Conservation (phyloP, 1,140 invertebrate genomes). For the Neomicropteryx cornuta region DNA sequence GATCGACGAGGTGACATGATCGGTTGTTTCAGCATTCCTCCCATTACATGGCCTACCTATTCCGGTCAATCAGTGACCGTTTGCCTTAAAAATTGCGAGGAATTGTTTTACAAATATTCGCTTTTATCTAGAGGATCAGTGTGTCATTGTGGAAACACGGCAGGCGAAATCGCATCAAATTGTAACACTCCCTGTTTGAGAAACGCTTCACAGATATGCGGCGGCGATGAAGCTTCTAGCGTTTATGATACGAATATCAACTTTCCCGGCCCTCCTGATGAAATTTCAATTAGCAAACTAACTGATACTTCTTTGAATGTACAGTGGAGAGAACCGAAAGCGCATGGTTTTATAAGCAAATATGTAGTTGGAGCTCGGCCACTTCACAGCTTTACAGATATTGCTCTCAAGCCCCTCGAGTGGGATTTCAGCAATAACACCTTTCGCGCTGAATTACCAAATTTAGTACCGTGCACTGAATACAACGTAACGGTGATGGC, state of each 20-base stretch:
- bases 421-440: conserved; percentile 39
- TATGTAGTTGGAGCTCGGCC: conserved; percentile 37
- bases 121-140: conserved; percentile 32
- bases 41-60: conserved; percentile 19
- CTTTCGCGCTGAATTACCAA: conserved; percentile 39
- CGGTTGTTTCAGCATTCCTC: conserved; percentile 8
- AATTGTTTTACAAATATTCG: conserved; percentile 33
- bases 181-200: conserved; percentile 38
- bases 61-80: conserved; percentile 32
- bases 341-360: conserved; percentile 28
- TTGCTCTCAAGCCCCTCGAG: conserved; percentile 22
- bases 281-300: conserved; percentile 31
- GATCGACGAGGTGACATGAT: conserved; percentile 7
- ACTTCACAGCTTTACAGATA: conserved; percentile 33
- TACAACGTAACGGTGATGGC: conserved; percentile 61
- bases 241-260: conserved; percentile 39
- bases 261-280: conserved; percentile 32
- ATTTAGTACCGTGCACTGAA: conserved; percentile 57
- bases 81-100: conserved; percentile 31
- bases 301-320: conserved; percentile 40
- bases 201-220: conserved; percentile 40
- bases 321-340: conserved; percentile 33
- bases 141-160: conserved; percentile 31
- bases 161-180: conserved; percentile 22
- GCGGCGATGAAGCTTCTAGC: conserved; percentile 35